Percentiles rank a stretch among this genome's conserved stretches.
Evolutionary conservation across 2,113 vertebrate genomes (phyloP).

Genomic region (Grus americana): DNA sequence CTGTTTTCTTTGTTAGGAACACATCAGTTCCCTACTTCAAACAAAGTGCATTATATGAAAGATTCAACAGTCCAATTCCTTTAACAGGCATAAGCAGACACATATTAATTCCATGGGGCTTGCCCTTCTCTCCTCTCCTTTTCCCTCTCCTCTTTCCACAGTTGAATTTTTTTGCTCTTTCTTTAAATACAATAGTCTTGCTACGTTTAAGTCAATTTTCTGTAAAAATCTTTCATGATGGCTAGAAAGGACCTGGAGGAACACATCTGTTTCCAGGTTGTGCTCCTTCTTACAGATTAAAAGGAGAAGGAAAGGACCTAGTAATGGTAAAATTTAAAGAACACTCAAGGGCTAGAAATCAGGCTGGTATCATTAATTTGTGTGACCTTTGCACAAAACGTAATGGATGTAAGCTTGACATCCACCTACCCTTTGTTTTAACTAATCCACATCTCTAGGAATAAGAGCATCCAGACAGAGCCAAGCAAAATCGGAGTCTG

Average conservation of each 20-base stretch:
- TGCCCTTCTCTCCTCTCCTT: background rate
- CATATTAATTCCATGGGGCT: background rate
- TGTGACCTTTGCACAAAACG: background rate
- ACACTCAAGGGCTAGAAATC: background rate
- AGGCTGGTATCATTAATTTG: background rate
- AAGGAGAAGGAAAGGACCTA: background rate
- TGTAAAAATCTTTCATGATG: background rate
- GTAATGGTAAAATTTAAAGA: background rate
- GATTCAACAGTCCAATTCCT: background rate
- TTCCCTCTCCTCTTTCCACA: background rate
- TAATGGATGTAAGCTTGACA: rapidly evolving
- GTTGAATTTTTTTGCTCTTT: background rate
- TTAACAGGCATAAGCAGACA: background rate
- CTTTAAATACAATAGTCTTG: background rate
- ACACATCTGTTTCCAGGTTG: background rate
- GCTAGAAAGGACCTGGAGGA: background rate
- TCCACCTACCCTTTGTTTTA: background rate
- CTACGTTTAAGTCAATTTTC: background rate
- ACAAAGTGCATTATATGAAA: background rate
- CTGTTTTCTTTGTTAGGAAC: background rate
- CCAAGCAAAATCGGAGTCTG: background rate
- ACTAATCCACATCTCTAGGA: background rate
- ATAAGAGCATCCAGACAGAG: background rate
- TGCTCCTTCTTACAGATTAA: background rate
- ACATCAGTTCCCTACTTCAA: background rate